Evolutionary conservation across 2,888 invertebrate species (phyloP), one percentile per base, ranked within the genome.

Genomic region (Meiosimyza decipiens): DNA sequence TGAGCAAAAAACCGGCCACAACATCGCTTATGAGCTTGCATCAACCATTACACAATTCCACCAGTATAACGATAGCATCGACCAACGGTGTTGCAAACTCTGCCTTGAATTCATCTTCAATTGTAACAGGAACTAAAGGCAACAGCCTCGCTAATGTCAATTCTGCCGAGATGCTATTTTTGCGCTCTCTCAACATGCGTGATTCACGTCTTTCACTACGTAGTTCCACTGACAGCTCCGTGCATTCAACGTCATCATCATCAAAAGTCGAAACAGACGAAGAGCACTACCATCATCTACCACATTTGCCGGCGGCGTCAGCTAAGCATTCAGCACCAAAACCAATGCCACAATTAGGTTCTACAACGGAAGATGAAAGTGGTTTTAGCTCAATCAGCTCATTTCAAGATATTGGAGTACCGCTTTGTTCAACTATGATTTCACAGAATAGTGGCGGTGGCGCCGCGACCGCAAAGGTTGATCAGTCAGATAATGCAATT

Each of bases 331-430:
- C 71, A 28, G 40, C 64, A 49, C 71, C 71, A 71, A 77, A 71
- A 71, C 60, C 63, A 47, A 62, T 77, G 74, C 72, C 72, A 65
- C 75, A 75, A 57, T 64, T 78, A 28, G 82, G 84, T 50, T 86
- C 86, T 40, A 85, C 84, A 73, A 86, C 87, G 1, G 95, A 95
- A 84, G 94, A 94, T 80, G 95, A 95, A 85, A 95, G 94, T 82
- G 95, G 95, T 47, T 95, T 95, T 86, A 94, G 94, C 15, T 94
- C 94, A 11, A 93, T 95, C 89, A 94, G 91, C 85, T 94, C 94
- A 9, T 94, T 94, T 83, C 94, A 94, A 87, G 94, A 95, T 82
- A 91, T 94, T 63, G 94, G 94, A 13, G 88, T 94, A 80, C 93
- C 93, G 3, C 68, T 84, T 1, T 81, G 80, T 71, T 85, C 86